Evolutionary conservation across 2,113 vertebrate species (phyloP).

Genomic region (Jacana jacana): DNA sequence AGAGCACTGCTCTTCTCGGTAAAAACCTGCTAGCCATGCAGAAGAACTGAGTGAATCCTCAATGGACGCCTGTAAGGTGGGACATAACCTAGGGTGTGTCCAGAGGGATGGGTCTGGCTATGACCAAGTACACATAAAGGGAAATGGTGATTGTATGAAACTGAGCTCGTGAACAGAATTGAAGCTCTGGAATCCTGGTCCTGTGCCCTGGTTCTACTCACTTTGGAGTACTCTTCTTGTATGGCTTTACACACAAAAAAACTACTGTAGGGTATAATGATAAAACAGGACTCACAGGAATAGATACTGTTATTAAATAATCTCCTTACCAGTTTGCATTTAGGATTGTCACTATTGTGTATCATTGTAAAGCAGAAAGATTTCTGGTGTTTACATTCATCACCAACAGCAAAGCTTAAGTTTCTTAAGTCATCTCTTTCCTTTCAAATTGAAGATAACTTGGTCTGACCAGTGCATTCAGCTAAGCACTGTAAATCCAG

Average conservation of each 20-base stretch:
- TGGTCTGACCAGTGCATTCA: neutral
- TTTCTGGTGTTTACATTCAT: neutral
- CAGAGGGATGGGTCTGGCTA: neutral
- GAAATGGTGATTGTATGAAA: neutral
- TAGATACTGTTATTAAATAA: neutral
- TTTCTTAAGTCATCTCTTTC: neutral
- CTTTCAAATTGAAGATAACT: neutral
- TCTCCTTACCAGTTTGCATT: neutral
- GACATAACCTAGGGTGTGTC: fast-evolving
- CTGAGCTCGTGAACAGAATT: neutral
- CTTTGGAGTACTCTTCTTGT: neutral
- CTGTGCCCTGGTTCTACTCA: neutral
- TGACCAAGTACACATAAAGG: neutral
- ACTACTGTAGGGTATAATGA: neutral
- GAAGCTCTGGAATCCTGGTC: neutral
- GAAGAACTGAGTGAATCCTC: neutral
- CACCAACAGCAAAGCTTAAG: neutral
- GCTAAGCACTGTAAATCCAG: neutral
- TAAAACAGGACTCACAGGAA: neutral
- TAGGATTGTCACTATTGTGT: neutral
- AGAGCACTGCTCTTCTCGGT: fast-evolving
- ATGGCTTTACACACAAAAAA: neutral
- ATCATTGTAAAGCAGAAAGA: neutral
- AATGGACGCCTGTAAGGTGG: neutral
- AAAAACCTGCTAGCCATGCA: neutral